Conservation (phyloP, 2,888 invertebrate species). For the Penaeus monodon region DNA sequence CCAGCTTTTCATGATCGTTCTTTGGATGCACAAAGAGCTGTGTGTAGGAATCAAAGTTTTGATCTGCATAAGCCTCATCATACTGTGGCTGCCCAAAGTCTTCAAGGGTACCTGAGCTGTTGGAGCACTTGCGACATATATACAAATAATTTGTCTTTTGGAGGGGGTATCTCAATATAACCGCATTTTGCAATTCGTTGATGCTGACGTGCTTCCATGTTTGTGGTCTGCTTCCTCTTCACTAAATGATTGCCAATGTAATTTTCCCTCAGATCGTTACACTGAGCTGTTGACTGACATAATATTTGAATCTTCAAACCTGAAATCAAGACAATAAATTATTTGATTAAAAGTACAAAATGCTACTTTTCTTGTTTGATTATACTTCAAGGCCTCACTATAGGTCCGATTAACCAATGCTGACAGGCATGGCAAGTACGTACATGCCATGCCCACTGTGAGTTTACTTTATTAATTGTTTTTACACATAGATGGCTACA, state of each 20-base stretch:
- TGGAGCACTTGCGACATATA: conserved; percentile 51
- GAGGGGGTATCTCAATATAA: conserved; percentile 23
- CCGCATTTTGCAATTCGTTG: conserved; percentile 12
- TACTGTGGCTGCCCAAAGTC: conserved; percentile 45
- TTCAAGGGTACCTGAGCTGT: neutral
- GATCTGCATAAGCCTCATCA: conserved; percentile 37
- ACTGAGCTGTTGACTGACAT: conserved; percentile 34
- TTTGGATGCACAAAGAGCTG: conserved; percentile 53
- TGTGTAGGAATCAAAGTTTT: conserved; percentile 23
- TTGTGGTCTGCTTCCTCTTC: conserved; percentile 27
- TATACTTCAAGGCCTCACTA: too few relatives aligned
- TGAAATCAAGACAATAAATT: conserved; percentile 2
- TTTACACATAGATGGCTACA: too few relatives aligned
- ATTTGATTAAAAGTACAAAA: neutral
- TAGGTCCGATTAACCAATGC: too few relatives aligned
- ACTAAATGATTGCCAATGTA: conserved; percentile 46
- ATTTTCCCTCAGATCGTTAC: conserved; percentile 14
- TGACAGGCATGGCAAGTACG: too few relatives aligned
- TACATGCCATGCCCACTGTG: too few relatives aligned
- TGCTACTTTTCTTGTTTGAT: too few relatives aligned
- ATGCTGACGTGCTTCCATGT: conserved; percentile 20
- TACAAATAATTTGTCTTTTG: conserved; percentile 13
- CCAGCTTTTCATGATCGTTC: neutral
- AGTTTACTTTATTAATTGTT: too few relatives aligned
- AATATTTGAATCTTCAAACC: conserved; percentile 24